phyloP scores from a whole-genome alignment of 2,888 invertebrate species.

The Pterostichus madidus region DNA sequence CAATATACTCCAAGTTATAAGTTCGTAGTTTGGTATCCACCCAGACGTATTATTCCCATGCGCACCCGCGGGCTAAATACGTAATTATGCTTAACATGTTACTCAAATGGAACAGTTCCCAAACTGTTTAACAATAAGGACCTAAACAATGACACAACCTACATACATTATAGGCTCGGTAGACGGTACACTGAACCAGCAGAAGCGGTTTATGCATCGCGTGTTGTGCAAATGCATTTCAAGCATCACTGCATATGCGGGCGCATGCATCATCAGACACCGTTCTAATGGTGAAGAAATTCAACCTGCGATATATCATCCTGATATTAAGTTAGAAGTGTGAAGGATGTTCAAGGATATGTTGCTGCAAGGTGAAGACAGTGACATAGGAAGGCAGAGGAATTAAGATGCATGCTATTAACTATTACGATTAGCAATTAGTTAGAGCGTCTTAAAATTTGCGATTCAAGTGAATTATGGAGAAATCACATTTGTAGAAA shows the following conservation, averaged over 20 bases:
- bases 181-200: neutral
- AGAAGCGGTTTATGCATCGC: no score
- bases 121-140: slow-evolving; percentile 34
- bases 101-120: slow-evolving; percentile 33
- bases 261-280: neutral
- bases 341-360: no score
- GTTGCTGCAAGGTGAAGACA: no score
- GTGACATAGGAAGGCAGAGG: no score
- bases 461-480: no score
- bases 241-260: slow-evolving; percentile 11
- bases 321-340: no score
- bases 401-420: no score
- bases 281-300: neutral
- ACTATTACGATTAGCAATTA: no score
- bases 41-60: neutral
- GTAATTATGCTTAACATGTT: slow-evolving; percentile 26
- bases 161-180: neutral
- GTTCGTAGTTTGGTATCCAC: neutral
- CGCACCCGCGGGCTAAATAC: slow-evolving; percentile 25
- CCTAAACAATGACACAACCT: slow-evolving; percentile 28
- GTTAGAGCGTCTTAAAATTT: no score
- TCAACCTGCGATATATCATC: neutral
- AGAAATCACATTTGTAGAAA: no score
- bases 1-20: neutral
- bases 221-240: slow-evolving; percentile 5